Percentiles rank a stretch among this genome's conserved stretches.
These are phyloP conservation scores for Slavum lentiscoides DNA, from an alignment of 2,888 invertebrate species.

Conservation along the genomic window DNA sequence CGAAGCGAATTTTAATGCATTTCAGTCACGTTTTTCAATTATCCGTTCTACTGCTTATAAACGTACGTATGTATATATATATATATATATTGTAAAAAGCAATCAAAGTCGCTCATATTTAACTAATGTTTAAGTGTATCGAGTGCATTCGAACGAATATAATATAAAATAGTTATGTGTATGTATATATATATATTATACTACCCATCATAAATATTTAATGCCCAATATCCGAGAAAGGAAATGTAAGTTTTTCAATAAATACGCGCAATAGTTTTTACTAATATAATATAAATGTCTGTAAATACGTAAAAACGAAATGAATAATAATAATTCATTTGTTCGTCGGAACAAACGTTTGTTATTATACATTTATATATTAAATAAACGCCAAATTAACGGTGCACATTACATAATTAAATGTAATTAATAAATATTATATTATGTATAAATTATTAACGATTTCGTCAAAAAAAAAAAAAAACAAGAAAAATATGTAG, in stretches of 20 bases:
- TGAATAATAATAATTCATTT: not conserved
- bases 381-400: too few species aligned
- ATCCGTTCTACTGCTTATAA: slow-evolving; percentile 17
- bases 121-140: not conserved
- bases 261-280: too few species aligned
- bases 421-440: too few species aligned
- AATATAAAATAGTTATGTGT: not conserved
- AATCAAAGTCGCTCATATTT: slow-evolving; percentile 29
- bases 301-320: too few species aligned
- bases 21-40: slow-evolving; percentile 49
- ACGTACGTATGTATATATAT: not conserved
- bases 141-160: not conserved
- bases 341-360: too few species aligned
- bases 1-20: not conserved
- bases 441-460: not conserved
- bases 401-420: too few species aligned
- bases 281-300: too few species aligned
- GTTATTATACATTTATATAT: too few species aligned
- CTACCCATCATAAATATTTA: too few species aligned
- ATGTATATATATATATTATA: too few species aligned
- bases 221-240: too few species aligned
- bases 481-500: not conserved
- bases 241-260: too few species aligned
- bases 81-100: not conserved
- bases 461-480: not conserved